Conservation (phyloP, 92 coral and sea anemone genomes). For the Pocillopora meandrina region DNA sequence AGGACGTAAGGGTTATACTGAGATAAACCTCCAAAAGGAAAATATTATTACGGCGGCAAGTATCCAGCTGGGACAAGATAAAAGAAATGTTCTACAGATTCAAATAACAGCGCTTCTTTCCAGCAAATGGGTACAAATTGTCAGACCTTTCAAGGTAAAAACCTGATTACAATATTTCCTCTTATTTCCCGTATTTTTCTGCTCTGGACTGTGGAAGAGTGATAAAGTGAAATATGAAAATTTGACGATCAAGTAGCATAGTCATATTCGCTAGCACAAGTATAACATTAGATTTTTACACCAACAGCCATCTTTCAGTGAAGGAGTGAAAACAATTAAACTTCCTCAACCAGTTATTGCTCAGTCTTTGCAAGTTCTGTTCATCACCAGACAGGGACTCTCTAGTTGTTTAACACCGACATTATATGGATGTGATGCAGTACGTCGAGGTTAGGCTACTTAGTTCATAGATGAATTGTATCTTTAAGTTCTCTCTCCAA, state of each 20-base stretch:
- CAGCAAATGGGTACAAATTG: not conserved
- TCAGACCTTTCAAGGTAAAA: not conserved
- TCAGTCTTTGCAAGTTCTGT: not conserved
- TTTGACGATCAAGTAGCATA: no score
- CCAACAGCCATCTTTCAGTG: not conserved
- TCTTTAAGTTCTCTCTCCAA: not conserved
- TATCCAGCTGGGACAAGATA: not conserved
- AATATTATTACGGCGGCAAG: slow-evolving; percentile 8
- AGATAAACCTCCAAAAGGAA: not conserved
- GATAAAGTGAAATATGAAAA: no score
- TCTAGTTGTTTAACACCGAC: slow-evolving; percentile 8
- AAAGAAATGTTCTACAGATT: no score
- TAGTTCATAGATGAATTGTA: not conserved
- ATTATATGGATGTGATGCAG: slow-evolving; percentile 16
- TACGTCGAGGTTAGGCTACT: not conserved
- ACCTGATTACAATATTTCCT: no score
- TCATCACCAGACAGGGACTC: not conserved
- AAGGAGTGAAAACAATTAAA: not conserved
- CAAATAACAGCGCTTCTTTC: not conserved
- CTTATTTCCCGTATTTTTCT: no score
- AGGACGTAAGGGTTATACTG: not conserved
- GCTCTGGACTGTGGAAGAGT: no score
- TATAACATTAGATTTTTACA: not conserved
- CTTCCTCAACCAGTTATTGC: not conserved
- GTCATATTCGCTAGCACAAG: no score